Conservation (phyloP, 2,113 vertebrate species). For the Hemichromis elongatus region DNA sequence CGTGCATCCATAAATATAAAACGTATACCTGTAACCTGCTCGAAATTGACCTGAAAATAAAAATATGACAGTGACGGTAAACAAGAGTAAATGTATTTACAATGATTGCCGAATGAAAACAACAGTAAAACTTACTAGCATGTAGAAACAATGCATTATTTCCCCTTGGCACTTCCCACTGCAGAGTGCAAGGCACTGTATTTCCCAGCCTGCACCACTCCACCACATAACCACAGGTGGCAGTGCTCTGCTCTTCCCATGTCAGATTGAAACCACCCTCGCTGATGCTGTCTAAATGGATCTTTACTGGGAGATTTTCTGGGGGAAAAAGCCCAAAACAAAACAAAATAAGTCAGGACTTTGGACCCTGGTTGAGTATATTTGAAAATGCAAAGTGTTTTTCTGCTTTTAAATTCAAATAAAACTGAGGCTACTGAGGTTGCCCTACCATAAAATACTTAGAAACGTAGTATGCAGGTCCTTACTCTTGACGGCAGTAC, state of each 20-base stretch:
- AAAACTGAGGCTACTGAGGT: background rate
- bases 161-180: constrained; percentile 46
- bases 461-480: background rate
- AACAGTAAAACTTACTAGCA: constrained; percentile 14
- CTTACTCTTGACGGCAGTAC: background rate
- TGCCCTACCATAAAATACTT: background rate
- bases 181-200: background rate
- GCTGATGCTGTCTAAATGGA: background rate
- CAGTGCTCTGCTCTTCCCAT: constrained; percentile 20
- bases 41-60: constrained; percentile 28
- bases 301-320: background rate
- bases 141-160: constrained; percentile 39
- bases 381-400: background rate
- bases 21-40: constrained; percentile 49
- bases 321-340: rapidly evolving
- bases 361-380: background rate
- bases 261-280: constrained; percentile 33
- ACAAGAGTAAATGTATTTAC: background rate
- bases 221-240: constrained; percentile 59
- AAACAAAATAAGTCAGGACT: background rate
- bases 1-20: constrained; percentile 61
- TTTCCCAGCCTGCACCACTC: constrained; percentile 56
- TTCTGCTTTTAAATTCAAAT: background rate
- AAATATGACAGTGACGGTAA: background rate
- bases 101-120: background rate